Evolutionary conservation across 2,113 vertebrate genomes (phyloP).

Genomic region (Calypte anna): DNA sequence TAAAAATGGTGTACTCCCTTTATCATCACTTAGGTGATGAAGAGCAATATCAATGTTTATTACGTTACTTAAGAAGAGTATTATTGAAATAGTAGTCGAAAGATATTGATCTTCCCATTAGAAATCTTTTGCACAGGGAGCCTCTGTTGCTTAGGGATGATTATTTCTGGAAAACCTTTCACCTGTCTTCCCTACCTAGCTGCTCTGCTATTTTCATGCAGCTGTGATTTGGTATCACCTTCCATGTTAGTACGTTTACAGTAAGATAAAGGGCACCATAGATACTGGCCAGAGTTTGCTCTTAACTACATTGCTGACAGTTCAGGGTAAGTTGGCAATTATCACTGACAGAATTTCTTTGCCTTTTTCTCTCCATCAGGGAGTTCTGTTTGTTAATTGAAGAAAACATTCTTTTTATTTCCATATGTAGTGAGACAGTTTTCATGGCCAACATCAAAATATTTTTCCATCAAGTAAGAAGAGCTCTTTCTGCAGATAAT

Average conservation of each 20-base stretch:
- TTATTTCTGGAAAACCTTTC: conserved; percentile 14
- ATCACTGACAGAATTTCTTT: neutral
- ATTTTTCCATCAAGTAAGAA: neutral
- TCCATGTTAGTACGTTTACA: neutral
- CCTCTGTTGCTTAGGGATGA: neutral
- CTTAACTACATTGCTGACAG: neutral
- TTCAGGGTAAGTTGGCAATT: neutral
- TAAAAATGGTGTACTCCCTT: neutral
- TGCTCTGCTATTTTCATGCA: neutral
- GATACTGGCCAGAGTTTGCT: neutral
- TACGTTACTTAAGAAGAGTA: neutral
- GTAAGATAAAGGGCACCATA: neutral
- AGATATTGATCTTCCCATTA: neutral
- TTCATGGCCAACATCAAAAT: neutral
- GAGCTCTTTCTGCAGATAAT: neutral
- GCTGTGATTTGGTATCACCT: neutral
- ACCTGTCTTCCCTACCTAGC: neutral
- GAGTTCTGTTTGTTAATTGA: neutral
- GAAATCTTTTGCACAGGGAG: neutral
- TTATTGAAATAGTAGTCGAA: neutral
- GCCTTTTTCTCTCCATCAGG: neutral
- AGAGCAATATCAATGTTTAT: neutral
- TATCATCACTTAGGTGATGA: neutral
- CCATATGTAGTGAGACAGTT: neutral
- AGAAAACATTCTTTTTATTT: neutral